phyloP scores from a whole-genome alignment of 2,888 invertebrate genomes.

The Cheiracanthium punctorium region DNA sequence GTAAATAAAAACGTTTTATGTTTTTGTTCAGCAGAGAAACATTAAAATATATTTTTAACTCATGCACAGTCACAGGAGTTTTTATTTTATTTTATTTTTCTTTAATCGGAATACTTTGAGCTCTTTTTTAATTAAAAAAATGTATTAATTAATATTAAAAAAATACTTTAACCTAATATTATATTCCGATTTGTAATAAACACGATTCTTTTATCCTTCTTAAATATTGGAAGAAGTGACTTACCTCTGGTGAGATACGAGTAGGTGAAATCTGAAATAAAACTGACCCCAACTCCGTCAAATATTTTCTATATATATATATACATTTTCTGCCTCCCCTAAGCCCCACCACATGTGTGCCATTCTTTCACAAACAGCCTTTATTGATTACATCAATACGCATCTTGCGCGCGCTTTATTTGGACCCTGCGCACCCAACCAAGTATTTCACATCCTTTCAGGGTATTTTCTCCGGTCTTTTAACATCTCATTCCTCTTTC shows the following conservation, averaged over 20 bases:
- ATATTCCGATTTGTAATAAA: too few species aligned
- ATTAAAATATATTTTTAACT: too few species aligned
- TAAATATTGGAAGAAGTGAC: neutral
- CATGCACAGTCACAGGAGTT: too few species aligned
- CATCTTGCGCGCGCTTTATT: slow-evolving; percentile 31
- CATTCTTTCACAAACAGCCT: slow-evolving; percentile 30
- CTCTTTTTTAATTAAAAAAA: too few species aligned
- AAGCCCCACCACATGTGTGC: slow-evolving; percentile 4
- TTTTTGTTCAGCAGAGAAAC: too few species aligned
- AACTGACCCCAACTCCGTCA: neutral
- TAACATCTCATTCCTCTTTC: too few species aligned
- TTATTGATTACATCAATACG: slow-evolving; percentile 44
- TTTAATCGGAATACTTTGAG: too few species aligned
- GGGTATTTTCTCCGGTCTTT: neutral
- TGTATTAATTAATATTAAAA: too few species aligned
- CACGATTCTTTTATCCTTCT: neutral
- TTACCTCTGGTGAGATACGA: neutral
- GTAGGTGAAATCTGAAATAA: neutral
- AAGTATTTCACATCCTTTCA: neutral
- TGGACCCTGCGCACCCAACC: neutral
- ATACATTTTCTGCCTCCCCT: slow-evolving; percentile 46
- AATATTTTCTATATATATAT: slow-evolving; percentile 29
- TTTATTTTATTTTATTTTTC: too few species aligned
- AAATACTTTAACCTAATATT: too few species aligned
- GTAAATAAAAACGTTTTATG: too few species aligned